phyloP scores from a whole-genome alignment of 2,888 invertebrate genomes.

The Eupeodes luniger region DNA sequence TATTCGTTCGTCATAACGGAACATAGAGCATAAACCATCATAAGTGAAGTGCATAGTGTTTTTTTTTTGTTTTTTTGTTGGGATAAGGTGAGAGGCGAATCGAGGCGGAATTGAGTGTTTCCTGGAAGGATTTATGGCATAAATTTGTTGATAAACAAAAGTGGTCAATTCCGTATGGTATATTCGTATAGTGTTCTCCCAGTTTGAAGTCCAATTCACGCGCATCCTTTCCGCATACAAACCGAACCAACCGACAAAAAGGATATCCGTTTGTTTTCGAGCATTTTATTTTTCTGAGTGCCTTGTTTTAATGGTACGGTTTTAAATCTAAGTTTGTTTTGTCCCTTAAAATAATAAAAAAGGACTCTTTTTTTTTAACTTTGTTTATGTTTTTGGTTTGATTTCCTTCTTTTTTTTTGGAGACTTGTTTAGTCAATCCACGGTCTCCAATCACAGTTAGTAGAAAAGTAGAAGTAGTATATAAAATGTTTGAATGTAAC shows the following conservation, averaged over 20 bases:
- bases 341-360: not conserved
- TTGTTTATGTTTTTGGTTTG: slow-evolving; percentile 22
- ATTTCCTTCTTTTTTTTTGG: slow-evolving; percentile 1
- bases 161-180: slow-evolving; percentile 20
- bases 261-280: slow-evolving; percentile 23
- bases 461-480: slow-evolving; percentile 16
- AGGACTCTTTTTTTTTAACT: not conserved
- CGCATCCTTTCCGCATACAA: slow-evolving; percentile 2
- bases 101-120: slow-evolving; percentile 20
- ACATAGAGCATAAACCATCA: not conserved
- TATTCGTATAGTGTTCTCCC: not conserved
- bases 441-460: not conserved
- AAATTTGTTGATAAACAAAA: slow-evolving; percentile 71
- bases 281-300: slow-evolving; percentile 12
- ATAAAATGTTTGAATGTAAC: not conserved
- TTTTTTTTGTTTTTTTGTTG: not conserved
- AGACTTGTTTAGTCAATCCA: slow-evolving; percentile 58
- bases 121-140: slow-evolving; percentile 41
- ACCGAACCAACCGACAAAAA: not conserved
- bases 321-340: not conserved
- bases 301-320: slow-evolving; percentile 36
- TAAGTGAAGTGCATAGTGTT: not conserved
- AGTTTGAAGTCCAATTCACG: slow-evolving; percentile 4
- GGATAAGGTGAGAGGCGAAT: not conserved
- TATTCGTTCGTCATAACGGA: slow-evolving; percentile 1